Percentiles rank a stretch among this genome's conserved stretches.
Evolutionary conservation across 2,797 vertebrate genomes (phyloP).

Genomic region (Emydoidea blandingii): DNA sequence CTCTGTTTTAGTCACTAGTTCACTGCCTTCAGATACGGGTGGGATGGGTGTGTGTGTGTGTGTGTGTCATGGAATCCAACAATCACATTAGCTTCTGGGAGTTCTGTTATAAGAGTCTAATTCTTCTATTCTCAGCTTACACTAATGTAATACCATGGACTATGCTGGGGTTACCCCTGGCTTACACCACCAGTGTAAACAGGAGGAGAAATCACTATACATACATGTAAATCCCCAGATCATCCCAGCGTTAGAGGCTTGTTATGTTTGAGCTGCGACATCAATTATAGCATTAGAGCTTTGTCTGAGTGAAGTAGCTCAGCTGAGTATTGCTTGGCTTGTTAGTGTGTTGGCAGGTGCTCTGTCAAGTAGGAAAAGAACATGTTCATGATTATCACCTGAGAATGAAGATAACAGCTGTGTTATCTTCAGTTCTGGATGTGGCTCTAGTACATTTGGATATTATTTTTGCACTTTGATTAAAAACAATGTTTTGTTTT

Average conservation of each 20-base stretch:
- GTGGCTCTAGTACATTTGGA: no score
- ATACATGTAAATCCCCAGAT: background rate
- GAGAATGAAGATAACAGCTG: background rate
- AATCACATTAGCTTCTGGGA: background rate
- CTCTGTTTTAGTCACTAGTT: background rate
- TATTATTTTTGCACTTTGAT: background rate
- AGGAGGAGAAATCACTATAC: background rate
- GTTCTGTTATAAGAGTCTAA: background rate
- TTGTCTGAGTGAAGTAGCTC: background rate
- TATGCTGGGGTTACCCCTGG: fast-evolving
- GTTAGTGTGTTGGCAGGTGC: background rate
- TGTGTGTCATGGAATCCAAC: background rate
- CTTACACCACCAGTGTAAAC: background rate
- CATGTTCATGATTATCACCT: background rate
- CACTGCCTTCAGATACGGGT: background rate
- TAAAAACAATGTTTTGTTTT: background rate
- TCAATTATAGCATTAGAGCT: background rate
- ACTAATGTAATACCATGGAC: background rate
- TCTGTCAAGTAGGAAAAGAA: background rate
- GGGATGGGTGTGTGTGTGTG: background rate
- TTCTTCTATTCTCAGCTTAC: background rate
- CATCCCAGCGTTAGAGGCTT: background rate
- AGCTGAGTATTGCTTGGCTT: background rate
- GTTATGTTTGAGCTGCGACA: background rate
- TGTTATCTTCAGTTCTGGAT: background rate